These are phyloP conservation scores for Chrysolina americana DNA, from an alignment of 2,888 invertebrate genomes.

Conservation along the genomic window DNA sequence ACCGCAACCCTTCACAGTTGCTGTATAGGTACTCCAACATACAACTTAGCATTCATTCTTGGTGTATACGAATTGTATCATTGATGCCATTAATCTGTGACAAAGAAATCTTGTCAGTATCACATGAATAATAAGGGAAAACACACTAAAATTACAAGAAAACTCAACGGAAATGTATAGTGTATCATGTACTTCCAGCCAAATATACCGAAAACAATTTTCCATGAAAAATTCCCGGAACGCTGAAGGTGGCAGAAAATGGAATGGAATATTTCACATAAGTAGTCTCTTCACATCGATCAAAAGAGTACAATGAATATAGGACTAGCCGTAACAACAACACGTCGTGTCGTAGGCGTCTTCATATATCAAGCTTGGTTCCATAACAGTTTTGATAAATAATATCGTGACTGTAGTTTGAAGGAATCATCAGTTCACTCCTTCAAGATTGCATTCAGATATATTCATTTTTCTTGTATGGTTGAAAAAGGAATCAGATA, in stretches of 20 bases:
- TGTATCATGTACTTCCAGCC: no score
- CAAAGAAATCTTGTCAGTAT: not conserved
- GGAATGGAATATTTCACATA: not conserved
- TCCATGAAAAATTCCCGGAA: not conserved
- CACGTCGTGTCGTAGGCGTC: not conserved
- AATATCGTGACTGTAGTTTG: not conserved
- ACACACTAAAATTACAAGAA: no score
- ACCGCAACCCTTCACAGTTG: no score
- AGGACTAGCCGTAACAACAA: not conserved
- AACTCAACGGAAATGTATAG: no score
- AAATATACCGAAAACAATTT: no score
- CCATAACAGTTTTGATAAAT: constrained; percentile 2
- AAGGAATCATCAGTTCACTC: no score
- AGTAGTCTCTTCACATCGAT: not conserved
- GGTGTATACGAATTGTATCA: no score
- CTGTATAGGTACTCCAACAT: no score
- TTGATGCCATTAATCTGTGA: no score
- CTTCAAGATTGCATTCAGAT: not conserved
- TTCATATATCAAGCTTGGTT: not conserved
- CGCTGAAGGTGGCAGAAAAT: not conserved
- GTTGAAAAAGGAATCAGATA: not conserved
- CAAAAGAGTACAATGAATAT: not conserved
- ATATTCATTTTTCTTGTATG: not conserved
- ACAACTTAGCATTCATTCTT: no score
- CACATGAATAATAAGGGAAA: constrained; percentile 37